Percentiles rank a stretch among this genome's conserved stretches.
Conservation (phyloP, 2,888 invertebrate species). For the Malthinus seriepunctatus region DNA sequence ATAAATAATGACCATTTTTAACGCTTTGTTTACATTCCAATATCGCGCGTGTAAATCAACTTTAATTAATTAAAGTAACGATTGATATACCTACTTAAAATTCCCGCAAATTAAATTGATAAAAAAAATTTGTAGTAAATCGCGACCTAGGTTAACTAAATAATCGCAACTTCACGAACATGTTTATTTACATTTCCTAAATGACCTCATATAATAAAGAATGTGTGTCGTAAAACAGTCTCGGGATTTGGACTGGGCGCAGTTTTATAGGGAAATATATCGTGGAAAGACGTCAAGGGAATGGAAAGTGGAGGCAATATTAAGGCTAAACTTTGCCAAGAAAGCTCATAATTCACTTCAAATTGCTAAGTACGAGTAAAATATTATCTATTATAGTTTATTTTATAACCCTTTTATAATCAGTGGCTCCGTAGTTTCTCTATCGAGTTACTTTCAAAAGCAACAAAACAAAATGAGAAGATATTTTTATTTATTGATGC, state of each 20-base stretch:
- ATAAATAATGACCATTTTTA: slow-evolving; percentile 29
- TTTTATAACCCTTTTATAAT: slow-evolving; percentile 16
- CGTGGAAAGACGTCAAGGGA: slow-evolving; percentile 15
- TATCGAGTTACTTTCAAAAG: slow-evolving; percentile 6
- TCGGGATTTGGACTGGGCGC: background rate
- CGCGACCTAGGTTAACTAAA: slow-evolving; percentile 17
- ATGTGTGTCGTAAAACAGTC: slow-evolving; percentile 11
- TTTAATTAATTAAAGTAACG: slow-evolving; percentile 16
- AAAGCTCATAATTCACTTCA: slow-evolving; percentile 23
- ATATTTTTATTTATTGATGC: slow-evolving; percentile 12
- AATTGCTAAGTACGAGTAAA: slow-evolving; percentile 19
- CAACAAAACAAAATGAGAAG: slow-evolving; percentile 13
- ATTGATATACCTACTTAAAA: slow-evolving; percentile 21
- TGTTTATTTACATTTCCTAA: slow-evolving; percentile 17
- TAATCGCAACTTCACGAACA: slow-evolving; percentile 10
- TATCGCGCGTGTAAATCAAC: slow-evolving; percentile 22
- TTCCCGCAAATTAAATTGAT: background rate
- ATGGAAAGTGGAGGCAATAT: slow-evolving; percentile 22
- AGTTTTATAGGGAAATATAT: slow-evolving; percentile 18
- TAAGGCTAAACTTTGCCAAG: slow-evolving; percentile 16
- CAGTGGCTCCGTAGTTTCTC: background rate
- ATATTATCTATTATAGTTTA: slow-evolving; percentile 23
- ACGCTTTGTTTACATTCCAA: slow-evolving; percentile 33
- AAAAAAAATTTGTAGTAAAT: slow-evolving; percentile 4
- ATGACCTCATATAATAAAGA: slow-evolving; percentile 14